Conservation (phyloP, 2,888 invertebrate genomes). For the Drosophila prostipennis region DNA sequence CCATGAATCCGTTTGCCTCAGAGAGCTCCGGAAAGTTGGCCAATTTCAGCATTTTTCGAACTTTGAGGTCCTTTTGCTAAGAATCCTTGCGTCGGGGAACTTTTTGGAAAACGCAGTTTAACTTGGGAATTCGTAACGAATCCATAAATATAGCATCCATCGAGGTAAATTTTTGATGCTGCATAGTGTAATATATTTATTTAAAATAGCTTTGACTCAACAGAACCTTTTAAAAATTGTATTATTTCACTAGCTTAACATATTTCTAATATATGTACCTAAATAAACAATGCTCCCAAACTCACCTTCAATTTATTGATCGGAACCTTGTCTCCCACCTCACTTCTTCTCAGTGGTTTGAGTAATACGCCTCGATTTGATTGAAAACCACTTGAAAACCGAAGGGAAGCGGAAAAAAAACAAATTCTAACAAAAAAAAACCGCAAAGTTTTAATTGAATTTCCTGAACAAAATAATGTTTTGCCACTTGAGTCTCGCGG, state of each 20-base stretch:
- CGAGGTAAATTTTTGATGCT: no score
- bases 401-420: constrained; percentile 20
- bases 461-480: constrained; percentile 78
- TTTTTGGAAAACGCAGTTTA: no score
- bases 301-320: constrained; percentile 36
- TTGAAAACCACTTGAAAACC: constrained; percentile 38
- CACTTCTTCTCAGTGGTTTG: neutral
- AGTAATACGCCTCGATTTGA: constrained; percentile 40
- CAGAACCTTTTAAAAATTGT: neutral
- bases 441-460: constrained; percentile 79
- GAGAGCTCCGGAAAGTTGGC: no score
- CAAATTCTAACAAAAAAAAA: constrained; percentile 59
- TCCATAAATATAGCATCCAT: no score
- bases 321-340: constrained; percentile 3
- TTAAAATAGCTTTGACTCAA: no score
- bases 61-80: no score
- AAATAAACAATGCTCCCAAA: neutral
- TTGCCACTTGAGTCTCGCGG: constrained; percentile 78
- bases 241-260: neutral
- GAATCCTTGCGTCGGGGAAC: no score
- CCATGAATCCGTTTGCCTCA: no score
- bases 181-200: no score
- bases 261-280: neutral
- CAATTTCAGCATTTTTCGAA: no score
- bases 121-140: no score